A percentile compares a stretch with the other conserved stretches of the same genome.
These are phyloP conservation scores for Cryptotermes secundus DNA, from an alignment of 1,140 invertebrate genomes.

Conservation along the genomic window DNA sequence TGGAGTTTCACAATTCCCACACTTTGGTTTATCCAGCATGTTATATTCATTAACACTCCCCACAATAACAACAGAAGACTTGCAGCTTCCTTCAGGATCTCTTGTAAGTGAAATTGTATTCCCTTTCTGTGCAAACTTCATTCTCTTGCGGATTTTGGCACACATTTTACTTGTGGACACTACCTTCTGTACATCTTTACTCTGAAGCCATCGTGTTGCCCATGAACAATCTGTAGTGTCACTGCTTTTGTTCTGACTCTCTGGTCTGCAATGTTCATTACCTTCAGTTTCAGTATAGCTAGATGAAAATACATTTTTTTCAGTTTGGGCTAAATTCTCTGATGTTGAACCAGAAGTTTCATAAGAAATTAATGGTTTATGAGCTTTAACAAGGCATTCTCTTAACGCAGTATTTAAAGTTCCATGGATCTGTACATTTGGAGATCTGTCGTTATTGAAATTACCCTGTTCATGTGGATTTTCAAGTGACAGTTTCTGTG, in stretches of 20 bases:
- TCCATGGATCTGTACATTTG: too few species aligned
- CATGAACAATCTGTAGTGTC: constrained; percentile 29
- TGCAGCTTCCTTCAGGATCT: background rate
- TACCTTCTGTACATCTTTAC: constrained; percentile 41
- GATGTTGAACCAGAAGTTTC: background rate
- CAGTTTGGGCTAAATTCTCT: background rate
- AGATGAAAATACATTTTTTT: background rate
- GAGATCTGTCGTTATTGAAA: too few species aligned
- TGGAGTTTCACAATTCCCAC: background rate
- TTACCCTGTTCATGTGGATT: too few species aligned
- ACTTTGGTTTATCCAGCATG: constrained; percentile 8
- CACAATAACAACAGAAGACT: constrained; percentile 20
- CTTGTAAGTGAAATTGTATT: background rate
- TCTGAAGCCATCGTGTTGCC: constrained; percentile 40
- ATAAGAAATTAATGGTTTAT: background rate
- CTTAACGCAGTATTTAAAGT: too few species aligned
- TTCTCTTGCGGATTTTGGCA: constrained; percentile 40
- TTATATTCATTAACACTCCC: constrained; percentile 28
- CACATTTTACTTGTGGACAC: constrained; percentile 40
- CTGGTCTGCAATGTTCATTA: background rate
- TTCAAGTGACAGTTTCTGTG: background rate
- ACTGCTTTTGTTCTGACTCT: background rate
- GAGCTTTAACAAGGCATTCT: too few species aligned
- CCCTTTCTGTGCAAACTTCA: constrained; percentile 34
- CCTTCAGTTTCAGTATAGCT: background rate